Percentiles rank a stretch among this genome's conserved stretches.
phyloP scores from a whole-genome alignment of 2,888 invertebrate genomes.

The Idaea straminata region DNA sequence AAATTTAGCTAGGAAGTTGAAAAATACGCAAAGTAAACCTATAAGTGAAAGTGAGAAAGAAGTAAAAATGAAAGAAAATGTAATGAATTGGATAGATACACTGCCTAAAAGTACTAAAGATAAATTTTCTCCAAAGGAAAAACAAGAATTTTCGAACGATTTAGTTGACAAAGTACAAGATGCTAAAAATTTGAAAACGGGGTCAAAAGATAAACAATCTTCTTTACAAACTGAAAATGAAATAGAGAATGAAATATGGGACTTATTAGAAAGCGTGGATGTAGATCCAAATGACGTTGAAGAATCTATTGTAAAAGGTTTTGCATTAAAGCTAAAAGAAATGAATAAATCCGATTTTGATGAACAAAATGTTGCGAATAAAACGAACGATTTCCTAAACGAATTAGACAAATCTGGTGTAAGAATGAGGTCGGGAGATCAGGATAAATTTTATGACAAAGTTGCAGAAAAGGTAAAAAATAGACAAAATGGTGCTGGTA shows the following conservation, averaged over 20 bases:
- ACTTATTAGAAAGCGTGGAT: background rate
- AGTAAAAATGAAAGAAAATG: slow-evolving; percentile 25
- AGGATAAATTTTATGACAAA: background rate
- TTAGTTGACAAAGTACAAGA: slow-evolving; percentile 5
- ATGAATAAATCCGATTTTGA: background rate
- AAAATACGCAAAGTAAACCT: slow-evolving; percentile 21
- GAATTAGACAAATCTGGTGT: slow-evolving; percentile 21
- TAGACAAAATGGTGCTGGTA: background rate
- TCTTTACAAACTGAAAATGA: background rate
- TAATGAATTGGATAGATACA: slow-evolving; percentile 32
- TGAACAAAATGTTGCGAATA: background rate
- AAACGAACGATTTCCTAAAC: slow-evolving; percentile 8
- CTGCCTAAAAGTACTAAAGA: slow-evolving; percentile 13
- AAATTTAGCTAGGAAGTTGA: slow-evolving; percentile 29
- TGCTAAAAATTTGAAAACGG: background rate
- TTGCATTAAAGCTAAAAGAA: background rate
- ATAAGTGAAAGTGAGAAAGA: slow-evolving; percentile 17
- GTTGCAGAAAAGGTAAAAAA: background rate
- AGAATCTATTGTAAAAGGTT: background rate
- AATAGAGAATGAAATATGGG: background rate
- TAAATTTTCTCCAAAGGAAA: slow-evolving; percentile 18
- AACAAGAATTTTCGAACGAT: slow-evolving; percentile 17
- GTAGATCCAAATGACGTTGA: background rate
- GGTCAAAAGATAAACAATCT: background rate
- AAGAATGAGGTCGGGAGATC: background rate